Base-by-base conservation (phyloP, 1,140 invertebrate species). In the Calephelis virginiensis region DNA sequence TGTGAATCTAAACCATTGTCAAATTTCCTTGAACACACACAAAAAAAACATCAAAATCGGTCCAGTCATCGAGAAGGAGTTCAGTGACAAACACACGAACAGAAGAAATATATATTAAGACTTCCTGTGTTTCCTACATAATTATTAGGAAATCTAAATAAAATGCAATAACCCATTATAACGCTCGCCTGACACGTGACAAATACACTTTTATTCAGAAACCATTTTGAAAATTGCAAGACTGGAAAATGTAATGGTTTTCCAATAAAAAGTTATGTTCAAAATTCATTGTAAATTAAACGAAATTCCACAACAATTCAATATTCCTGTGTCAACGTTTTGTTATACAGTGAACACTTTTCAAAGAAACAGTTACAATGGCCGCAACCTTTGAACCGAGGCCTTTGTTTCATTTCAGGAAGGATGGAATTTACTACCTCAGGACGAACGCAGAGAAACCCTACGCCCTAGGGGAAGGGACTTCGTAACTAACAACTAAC, bases 341-440 rank as follows among this genome's bases (percentile, higher is more conserved):
- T 59, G 56, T 76, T 78, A 75, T 74, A 82, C 76, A 76, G 79
- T 69, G 78, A 77, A 80, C 73, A 72, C 70, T 77, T 71, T 69
- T 77, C 80, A 76, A 74, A 49, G 75, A 68, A 49, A 17, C 59
- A 14, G 28, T 38, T 14, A 61, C 46, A 66, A 61, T 63, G 45
- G 61, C 47, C 50, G 8, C 48, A 61, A 46, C 56, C 45, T 50
- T 65, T 59, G 56, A 67, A 59, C 49, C 11, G 45, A 64, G 62
- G 63, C 49, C 70, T 63, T 70, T 73, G 64, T 73, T 73, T 81
- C 47, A 65, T 85, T 87, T 63, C 83, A 90, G 88, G 78, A 90
- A 90, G 73, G 88, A 89, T 64, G 88, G 88, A 72, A 87, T 90
- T 78, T 90, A 89, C 80, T 90, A 90, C 76, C 82, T 90, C 69